phyloP scores from a whole-genome alignment of 2,797 vertebrate genomes.

The Rhincodon typus region DNA sequence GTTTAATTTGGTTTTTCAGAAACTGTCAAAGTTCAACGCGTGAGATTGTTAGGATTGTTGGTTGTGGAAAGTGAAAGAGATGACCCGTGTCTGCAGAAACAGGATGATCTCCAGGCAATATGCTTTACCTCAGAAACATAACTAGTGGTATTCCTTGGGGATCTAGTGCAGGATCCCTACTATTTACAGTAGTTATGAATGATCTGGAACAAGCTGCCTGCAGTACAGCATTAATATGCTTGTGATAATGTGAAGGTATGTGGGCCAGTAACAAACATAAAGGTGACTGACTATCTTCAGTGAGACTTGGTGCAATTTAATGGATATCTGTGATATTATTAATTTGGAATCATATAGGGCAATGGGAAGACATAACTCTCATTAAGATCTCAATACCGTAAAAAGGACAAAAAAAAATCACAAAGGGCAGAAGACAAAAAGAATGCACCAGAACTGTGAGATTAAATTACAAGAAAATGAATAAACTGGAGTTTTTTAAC shows the following conservation, averaged over 20 bases:
- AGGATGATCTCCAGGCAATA: too few relatives aligned
- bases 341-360: not conserved
- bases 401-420: not conserved
- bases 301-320: not conserved
- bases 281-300: not conserved
- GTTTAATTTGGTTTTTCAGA: not conserved
- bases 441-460: not conserved
- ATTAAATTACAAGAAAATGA: not conserved
- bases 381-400: not conserved
- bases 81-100: too few relatives aligned
- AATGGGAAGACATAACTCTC: not conserved
- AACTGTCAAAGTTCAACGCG: not conserved
- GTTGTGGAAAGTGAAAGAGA: not conserved
- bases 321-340: not conserved
- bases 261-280: not conserved
- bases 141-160: not conserved
- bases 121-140: not conserved
- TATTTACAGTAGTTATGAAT: not conserved
- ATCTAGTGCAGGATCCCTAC: not conserved
- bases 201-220: not conserved
- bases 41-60: not conserved
- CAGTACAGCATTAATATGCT: not conserved
- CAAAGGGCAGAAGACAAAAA: not conserved
- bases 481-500: not conserved
- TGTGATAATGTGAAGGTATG: not conserved